Base-by-base conservation (phyloP, 2,113 vertebrate species). In the Menura novaehollandiae region DNA sequence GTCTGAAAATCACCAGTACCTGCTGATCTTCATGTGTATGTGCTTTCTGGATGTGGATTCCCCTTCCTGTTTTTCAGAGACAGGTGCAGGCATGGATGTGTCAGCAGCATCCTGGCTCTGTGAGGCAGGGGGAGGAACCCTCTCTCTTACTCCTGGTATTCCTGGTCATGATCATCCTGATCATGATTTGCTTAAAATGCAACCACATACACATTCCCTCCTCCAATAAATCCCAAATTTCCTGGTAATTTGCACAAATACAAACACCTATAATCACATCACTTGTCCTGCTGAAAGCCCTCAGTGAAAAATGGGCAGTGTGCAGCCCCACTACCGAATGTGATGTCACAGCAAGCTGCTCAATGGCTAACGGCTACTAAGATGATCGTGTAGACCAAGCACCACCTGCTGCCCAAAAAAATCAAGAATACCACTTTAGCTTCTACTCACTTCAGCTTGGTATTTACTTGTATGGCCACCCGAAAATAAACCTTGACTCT, bases 321-420 rank as follows among this genome's bases (percentile, higher is more conserved):
- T 7, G 41, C 62, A 37, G 64, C 53, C 71, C 6, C 26, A 1
- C 5, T 35, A 5, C 32, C 0, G 3, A 37, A 8, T 8, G 15
- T 18, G 22, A 1, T 6, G 19, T 37, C 43, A 2, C 27, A 44
- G 28, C 6, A 28, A 73, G 46, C 9, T 0, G 0, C 13, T 79
- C 28, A 6, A 6, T 3, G 5, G 30, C 21, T 2, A 37, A 55
- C 1, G 0, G 64, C 64, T 24, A 17, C 69, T 14, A 21, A 71
- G 5, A 9, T 19, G 5, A 13, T 27, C 43, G 1, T 3, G 47
- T 7, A 4, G 32, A 85, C 46, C 55, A 89, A 66, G 80, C 89
- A 97, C 91, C 91, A 74, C 81, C 87, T 96, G 69, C 89, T 91
- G 93, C 74, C 51, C 80, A 3, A 41, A 80, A 73, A 71, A 67